A percentile compares a stretch with the other conserved stretches of the same genome.
Conservation (phyloP, 2,113 vertebrate species). For the Scartelaos histophorus region DNA sequence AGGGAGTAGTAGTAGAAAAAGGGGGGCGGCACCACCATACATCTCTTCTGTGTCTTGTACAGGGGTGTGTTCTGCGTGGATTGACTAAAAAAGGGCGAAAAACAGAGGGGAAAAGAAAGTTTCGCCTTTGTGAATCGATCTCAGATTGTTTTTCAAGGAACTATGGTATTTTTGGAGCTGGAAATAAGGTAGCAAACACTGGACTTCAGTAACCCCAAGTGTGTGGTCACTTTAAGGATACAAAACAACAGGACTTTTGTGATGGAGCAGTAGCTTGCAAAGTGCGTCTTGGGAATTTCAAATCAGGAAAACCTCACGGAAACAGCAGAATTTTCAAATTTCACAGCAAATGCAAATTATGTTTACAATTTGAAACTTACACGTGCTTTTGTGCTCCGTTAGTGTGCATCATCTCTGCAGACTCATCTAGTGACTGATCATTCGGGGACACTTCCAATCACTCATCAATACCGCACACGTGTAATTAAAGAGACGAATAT, state of each 20-base stretch:
- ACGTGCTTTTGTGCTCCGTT: background rate
- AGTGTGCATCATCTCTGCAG: background rate
- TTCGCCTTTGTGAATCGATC: constrained; percentile 18
- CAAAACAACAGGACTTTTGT: background rate
- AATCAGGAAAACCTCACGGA: constrained; percentile 4
- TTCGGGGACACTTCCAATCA: background rate
- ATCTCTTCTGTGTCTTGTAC: constrained; percentile 44
- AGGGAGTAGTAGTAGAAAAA: constrained; percentile 50
- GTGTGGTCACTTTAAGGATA: constrained; percentile 15
- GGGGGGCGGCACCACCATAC: constrained; percentile 35
- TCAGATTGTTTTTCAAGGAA: constrained; percentile 22
- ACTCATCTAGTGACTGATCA: constrained; percentile 4
- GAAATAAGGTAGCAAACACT: constrained; percentile 24
- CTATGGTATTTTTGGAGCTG: constrained; percentile 8
- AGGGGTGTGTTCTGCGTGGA: constrained; percentile 23
- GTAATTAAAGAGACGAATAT: background rate
- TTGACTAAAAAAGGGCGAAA: constrained; percentile 7
- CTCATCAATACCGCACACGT: background rate
- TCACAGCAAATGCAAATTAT: background rate
- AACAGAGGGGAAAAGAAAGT: constrained; percentile 8
- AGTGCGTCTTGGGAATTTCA: background rate
- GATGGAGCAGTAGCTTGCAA: constrained; percentile 7
- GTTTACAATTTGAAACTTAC: background rate
- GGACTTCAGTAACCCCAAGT: constrained; percentile 35
- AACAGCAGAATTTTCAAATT: background rate